Percentiles rank a stretch among this genome's conserved stretches.
Conservation (phyloP, 1,140 invertebrate genomes). For the Orussus abietinus region DNA sequence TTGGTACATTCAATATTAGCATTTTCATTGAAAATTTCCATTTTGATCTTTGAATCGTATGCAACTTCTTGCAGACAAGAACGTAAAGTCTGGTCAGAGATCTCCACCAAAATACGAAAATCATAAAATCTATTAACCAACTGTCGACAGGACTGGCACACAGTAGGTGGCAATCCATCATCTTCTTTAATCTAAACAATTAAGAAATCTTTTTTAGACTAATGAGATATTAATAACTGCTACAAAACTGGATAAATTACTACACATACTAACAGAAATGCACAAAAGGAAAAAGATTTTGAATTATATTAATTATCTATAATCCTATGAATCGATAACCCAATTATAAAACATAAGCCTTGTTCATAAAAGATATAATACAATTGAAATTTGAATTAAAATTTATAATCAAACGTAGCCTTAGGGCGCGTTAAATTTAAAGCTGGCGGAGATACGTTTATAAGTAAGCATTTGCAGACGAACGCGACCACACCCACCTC, state of each 20-base stretch:
- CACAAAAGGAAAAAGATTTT: neutral
- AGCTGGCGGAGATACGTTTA: conserved; percentile 4
- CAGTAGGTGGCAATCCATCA: conserved; percentile 26
- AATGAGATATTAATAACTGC: neutral
- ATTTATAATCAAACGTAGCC: conserved; percentile 4
- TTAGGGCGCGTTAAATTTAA: neutral
- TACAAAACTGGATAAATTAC: neutral
- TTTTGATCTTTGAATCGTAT: conserved; percentile 16
- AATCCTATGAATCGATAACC: conserved; percentile 8
- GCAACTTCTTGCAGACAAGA: conserved; percentile 19
- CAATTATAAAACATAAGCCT: conserved; percentile 3
- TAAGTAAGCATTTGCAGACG: conserved; percentile 10
- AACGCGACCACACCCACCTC: conserved; percentile 31
- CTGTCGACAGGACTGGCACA: conserved; percentile 25
- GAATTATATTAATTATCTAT: neutral
- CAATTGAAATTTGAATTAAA: conserved; percentile 13
- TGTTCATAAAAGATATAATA: conserved; percentile 8
- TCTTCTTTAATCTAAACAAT: conserved; percentile 21
- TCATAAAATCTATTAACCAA: conserved; percentile 30
- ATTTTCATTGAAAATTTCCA: conserved; percentile 13
- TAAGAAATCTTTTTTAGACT: neutral
- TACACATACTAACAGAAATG: neutral
- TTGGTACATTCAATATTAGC: conserved; percentile 2
- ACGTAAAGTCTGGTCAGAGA: conserved; percentile 31
- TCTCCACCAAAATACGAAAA: conserved; percentile 28